Base-by-base conservation (phyloP, 2,797 vertebrate species). In the Discoglossus pictus region DNA sequence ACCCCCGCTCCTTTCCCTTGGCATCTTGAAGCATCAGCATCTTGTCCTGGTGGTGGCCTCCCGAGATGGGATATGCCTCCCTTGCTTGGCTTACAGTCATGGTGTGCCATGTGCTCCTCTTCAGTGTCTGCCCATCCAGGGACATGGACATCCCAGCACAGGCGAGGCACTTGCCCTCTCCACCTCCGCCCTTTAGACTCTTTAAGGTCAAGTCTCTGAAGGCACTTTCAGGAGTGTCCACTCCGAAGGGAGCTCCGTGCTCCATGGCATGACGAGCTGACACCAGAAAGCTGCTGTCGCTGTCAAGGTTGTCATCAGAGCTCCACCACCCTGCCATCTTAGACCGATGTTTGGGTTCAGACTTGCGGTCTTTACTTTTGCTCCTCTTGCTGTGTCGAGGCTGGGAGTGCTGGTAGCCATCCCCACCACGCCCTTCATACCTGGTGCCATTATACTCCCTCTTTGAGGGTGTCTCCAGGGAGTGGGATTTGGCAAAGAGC, bases 81-180 rank as follows among this genome's bases (percentile, higher is more conserved):
- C 95, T 91, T 40, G 96, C 97, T 83, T 99, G 97, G 89, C 92
- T 98, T 78, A 98, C 97, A 0, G 95, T 98, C 95, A 99, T 97
- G 77, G 97, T 93, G 61, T 97, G 97, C 97, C 97, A 99, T 62
- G 95, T 95, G 52, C 95, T 97, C 79, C 95, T 91, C 84, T 99
- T 99, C 80, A 98, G 85, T 1, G 95, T 97, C 74, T 96, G 95
- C 64, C 91, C 92, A 0, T 98, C 96, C 69, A 94, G 91, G 2
- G 92, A 88, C 85, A 96, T 90, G 66, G 92, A 96, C 88, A 99
- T 93, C 31, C 93, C 94, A 50, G 91, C 94, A 44, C 97, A 99
- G 58, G 96, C 95, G 83, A 97, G 78, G 80, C 97, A 99, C 81
- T 98, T 96, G 51, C 90, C 94, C 51, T 93, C 92, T 0, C 89